Evolutionary conservation across 2,888 invertebrate species (phyloP).

Genomic region (Rotaria magnacalcarata): DNA sequence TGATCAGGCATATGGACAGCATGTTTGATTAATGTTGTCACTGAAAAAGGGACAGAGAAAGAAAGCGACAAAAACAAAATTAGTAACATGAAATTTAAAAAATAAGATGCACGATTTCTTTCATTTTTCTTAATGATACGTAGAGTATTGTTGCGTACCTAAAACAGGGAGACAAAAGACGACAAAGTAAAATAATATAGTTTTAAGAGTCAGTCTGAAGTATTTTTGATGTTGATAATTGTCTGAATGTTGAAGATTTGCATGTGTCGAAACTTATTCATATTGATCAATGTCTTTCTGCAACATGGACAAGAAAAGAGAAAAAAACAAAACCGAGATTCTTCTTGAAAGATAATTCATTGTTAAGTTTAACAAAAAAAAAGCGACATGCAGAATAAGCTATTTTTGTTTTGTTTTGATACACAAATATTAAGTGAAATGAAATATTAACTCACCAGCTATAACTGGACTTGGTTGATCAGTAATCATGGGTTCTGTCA

Average conservation of each 20-base stretch:
- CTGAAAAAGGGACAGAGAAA: constrained; percentile 1
- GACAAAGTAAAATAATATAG: background rate
- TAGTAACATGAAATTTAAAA: too few species aligned
- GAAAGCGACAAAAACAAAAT: background rate
- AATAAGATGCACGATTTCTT: too few species aligned
- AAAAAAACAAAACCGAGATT: background rate
- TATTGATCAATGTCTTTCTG: background rate
- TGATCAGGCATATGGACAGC: background rate
- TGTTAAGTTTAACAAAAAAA: too few species aligned
- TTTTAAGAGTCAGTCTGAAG: background rate
- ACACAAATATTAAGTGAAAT: background rate
- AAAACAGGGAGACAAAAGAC: background rate
- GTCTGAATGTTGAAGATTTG: background rate
- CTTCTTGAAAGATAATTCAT: background rate
- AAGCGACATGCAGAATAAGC: background rate
- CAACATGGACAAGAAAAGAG: background rate
- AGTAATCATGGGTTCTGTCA: background rate
- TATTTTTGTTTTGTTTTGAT: background rate
- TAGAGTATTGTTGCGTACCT: background rate
- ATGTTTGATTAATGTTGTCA: background rate
- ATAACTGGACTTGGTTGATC: background rate
- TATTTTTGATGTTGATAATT: background rate
- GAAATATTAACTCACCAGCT: background rate
- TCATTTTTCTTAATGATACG: background rate
- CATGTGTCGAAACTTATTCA: background rate